Evolutionary conservation across 92 coral and sea anemone species (phyloP).

Genomic region (Bergia sp.): DNA sequence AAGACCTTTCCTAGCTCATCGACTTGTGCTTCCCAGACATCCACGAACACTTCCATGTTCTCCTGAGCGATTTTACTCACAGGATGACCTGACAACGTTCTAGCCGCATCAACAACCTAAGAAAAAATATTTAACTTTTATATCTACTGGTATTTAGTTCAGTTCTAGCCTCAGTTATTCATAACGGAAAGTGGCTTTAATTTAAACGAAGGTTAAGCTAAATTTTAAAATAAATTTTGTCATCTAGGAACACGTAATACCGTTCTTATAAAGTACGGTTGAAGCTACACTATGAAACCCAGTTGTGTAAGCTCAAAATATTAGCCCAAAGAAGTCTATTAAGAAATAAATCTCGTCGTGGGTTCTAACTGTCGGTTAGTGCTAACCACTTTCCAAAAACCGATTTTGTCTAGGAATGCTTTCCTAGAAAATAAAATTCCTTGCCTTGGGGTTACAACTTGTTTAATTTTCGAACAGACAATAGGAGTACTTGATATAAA

Average conservation of each 20-base stretch:
- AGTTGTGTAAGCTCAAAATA: too few species aligned
- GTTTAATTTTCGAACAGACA: neutral
- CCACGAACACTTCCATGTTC: slow-evolving; percentile 97
- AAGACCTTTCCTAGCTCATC: slow-evolving; percentile 93
- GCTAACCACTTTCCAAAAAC: too few species aligned
- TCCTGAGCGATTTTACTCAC: slow-evolving; percentile 98
- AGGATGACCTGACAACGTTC: slow-evolving; percentile 91
- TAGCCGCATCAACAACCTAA: slow-evolving; percentile 96
- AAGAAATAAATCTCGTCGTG: too few species aligned
- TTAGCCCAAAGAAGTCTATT: neutral
- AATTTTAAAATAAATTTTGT: too few species aligned
- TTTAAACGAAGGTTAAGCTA: neutral
- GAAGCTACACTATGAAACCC: too few species aligned
- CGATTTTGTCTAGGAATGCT: neutral
- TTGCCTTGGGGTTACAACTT: neutral
- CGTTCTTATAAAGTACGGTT: too few species aligned
- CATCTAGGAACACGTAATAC: neutral
- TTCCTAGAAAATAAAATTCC: too few species aligned
- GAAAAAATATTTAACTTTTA: neutral
- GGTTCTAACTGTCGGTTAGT: too few species aligned
- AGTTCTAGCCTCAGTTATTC: too few species aligned
- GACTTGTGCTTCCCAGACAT: slow-evolving; percentile 97
- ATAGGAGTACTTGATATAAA: too few species aligned
- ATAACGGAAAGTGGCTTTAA: too few species aligned
- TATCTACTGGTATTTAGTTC: neutral